Percentiles rank a stretch among this genome's conserved stretches.
These are phyloP conservation scores for Metopia argyrocephala DNA, from an alignment of 2,888 invertebrate genomes.

Conservation along the genomic window DNA sequence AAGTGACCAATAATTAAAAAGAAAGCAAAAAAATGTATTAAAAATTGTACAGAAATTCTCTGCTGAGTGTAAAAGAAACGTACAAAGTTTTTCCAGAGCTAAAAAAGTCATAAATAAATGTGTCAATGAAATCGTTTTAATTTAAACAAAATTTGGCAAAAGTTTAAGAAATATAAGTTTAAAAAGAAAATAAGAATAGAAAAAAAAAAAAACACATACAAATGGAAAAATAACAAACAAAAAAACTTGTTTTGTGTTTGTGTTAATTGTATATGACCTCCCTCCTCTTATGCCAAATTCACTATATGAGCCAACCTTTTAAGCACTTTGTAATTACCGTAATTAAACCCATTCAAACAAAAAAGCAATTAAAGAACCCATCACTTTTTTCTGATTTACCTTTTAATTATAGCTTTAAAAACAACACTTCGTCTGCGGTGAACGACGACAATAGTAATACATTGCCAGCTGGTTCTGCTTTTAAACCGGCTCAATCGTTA, in stretches of 20 bases:
- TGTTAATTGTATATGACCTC: not conserved
- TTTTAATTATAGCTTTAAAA: slow-evolving; percentile 63
- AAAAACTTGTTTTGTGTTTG: slow-evolving; percentile 4
- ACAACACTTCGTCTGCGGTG: slow-evolving; percentile 69
- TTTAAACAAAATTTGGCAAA: slow-evolving; percentile 43
- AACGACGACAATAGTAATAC: slow-evolving; percentile 70
- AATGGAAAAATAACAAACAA: slow-evolving; percentile 33
- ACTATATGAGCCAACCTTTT: slow-evolving; percentile 42
- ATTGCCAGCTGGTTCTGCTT: slow-evolving; percentile 71
- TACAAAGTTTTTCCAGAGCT: slow-evolving; percentile 36
- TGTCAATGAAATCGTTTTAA: slow-evolving; percentile 23
- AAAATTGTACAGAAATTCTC: slow-evolving; percentile 39
- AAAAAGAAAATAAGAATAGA: slow-evolving; percentile 22
- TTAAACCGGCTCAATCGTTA: slow-evolving; percentile 76
- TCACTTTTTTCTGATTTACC: slow-evolving; percentile 18
- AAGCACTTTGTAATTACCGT: slow-evolving; percentile 4
- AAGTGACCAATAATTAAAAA: not conserved
- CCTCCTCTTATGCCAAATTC: not conserved
- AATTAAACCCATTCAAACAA: slow-evolving; percentile 24
- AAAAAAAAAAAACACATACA: slow-evolving; percentile 19
- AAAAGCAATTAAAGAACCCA: slow-evolving; percentile 7
- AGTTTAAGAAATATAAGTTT: slow-evolving; percentile 17
- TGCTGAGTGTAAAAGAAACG: not conserved
- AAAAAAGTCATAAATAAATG: slow-evolving; percentile 21
- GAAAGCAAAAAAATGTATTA: not conserved